A percentile compares a stretch with the other conserved stretches of the same genome.
Evolutionary conservation across 2,797 vertebrate species (phyloP).

Genomic region (Furcifer pardalis): DNA sequence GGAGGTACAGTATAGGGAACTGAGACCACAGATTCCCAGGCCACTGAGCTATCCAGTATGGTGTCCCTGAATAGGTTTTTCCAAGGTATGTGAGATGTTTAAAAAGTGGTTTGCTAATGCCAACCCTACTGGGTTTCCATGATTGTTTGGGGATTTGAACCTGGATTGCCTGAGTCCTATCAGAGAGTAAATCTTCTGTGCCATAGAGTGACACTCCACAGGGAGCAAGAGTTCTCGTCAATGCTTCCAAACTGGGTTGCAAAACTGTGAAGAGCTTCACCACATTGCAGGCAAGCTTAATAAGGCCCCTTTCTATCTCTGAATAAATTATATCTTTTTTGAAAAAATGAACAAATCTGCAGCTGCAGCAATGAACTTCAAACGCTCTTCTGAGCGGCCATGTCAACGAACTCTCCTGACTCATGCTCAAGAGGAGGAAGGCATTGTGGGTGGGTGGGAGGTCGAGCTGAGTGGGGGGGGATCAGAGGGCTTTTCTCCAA

Average conservation of each 20-base stretch:
- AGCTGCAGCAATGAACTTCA: constrained; percentile 3
- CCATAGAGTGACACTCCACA: not conserved
- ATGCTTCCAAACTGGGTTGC: not conserved
- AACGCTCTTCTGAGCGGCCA: not conserved
- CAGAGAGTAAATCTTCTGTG: too few species aligned
- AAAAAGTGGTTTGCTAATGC: too few species aligned
- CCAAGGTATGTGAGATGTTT: too few species aligned
- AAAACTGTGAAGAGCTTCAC: not conserved
- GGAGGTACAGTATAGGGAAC: too few species aligned
- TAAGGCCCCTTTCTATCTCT: not conserved
- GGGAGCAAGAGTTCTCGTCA: not conserved
- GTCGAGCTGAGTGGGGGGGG: not conserved
- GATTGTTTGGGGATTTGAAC: too few species aligned
- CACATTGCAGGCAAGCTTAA: not conserved
- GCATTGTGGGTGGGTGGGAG: too few species aligned
- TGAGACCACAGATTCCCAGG: too few species aligned
- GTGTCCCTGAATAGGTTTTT: too few species aligned
- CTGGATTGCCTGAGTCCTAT: too few species aligned
- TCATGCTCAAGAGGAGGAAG: not conserved
- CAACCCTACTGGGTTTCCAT: too few species aligned
- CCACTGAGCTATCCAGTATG: too few species aligned
- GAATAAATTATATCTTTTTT: constrained; percentile 1
- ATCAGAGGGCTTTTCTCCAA: not conserved
- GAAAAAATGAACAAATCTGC: not conserved
- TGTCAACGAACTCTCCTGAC: not conserved